Evolutionary conservation across 2,113 vertebrate genomes (phyloP).

Genomic region (Xiphias gladius): DNA sequence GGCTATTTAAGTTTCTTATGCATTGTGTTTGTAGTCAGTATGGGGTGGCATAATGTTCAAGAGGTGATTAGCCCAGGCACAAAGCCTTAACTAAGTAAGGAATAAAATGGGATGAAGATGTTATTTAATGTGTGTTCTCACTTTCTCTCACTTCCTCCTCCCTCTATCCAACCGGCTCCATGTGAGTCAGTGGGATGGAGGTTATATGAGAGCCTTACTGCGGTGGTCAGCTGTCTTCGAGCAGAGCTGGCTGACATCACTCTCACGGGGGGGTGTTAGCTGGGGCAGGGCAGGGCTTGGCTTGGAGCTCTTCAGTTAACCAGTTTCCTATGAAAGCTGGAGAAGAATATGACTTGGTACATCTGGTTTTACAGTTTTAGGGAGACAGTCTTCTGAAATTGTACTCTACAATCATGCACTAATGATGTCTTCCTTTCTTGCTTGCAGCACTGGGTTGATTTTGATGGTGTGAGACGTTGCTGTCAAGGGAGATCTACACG

Average conservation of each 20-base stretch:
- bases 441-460: constrained; percentile 70
- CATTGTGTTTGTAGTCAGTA: constrained; percentile 23
- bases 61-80: constrained; percentile 1
- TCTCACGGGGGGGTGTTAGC: constrained; percentile 49
- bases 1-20: constrained; percentile 16
- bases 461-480: constrained; percentile 64
- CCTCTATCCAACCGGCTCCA: constrained; percentile 32
- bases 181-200: constrained; percentile 55
- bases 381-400: constrained; percentile 46
- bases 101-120: constrained; percentile 51
- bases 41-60: constrained; percentile 19
- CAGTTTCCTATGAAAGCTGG: constrained; percentile 45
- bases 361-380: constrained; percentile 37
- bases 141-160: constrained; percentile 33
- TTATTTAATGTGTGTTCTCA: constrained; percentile 41
- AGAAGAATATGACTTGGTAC: not conserved
- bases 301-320: constrained; percentile 37
- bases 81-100: constrained; percentile 28
- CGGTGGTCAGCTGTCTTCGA: constrained; percentile 60
- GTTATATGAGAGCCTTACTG: constrained; percentile 69
- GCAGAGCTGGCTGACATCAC: constrained; percentile 69
- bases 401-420: constrained; percentile 11
- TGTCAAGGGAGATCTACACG: constrained; percentile 33
- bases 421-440: constrained; percentile 54
- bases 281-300: constrained; percentile 46